phyloP scores from a whole-genome alignment of 2,797 vertebrate genomes.

The Enoplosus armatus region DNA sequence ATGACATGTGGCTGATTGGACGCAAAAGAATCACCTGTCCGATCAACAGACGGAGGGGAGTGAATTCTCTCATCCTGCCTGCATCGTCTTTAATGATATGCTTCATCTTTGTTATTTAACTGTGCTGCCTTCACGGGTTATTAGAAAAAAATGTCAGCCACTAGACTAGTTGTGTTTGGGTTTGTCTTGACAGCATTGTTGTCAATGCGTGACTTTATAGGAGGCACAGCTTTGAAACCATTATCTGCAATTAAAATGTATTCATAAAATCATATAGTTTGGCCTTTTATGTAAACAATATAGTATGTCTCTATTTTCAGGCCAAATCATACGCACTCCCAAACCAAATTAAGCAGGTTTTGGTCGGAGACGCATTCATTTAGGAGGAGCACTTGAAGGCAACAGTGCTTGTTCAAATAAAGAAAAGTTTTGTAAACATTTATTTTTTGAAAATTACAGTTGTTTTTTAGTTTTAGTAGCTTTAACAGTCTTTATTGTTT shows the following conservation, averaged over 20 bases:
- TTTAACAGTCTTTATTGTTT: too few relatives aligned
- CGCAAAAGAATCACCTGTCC: neutral
- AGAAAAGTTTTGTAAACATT: too few relatives aligned
- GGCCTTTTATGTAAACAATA: neutral
- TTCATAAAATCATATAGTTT: neutral
- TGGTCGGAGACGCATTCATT: too few relatives aligned
- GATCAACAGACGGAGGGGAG: neutral
- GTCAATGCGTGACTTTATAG: too few relatives aligned
- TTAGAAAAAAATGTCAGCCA: neutral
- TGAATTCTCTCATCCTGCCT: conserved; percentile 3
- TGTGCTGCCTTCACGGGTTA: conserved; percentile 22
- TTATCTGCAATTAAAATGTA: neutral
- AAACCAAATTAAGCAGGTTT: too few relatives aligned
- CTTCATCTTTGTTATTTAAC: neutral
- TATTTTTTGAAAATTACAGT: too few relatives aligned
- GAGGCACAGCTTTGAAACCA: neutral
- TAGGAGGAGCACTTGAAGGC: too few relatives aligned
- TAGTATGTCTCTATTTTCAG: neutral
- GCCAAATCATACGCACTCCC: neutral
- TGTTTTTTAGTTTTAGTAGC: too few relatives aligned
- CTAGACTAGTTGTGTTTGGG: neutral
- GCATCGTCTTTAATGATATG: conserved; percentile 10
- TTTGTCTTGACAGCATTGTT: neutral
- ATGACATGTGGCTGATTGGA: neutral
- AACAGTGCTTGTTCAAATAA: too few relatives aligned